These are phyloP conservation scores for Centrocercus urophasianus DNA, from an alignment of 2,113 vertebrate genomes.

Conservation along the genomic window DNA sequence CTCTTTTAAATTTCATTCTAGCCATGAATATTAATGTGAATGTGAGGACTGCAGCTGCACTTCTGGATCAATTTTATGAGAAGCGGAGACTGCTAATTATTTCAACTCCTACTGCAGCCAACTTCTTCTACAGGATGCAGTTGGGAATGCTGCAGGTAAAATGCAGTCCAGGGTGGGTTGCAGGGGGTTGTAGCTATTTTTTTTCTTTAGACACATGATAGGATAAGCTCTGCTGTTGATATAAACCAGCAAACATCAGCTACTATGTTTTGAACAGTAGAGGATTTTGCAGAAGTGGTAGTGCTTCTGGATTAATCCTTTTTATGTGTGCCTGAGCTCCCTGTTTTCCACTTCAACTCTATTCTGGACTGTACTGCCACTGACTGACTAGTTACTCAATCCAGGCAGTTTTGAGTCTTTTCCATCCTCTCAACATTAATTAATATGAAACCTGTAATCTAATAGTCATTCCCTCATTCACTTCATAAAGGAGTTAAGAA, in stretches of 20 bases:
- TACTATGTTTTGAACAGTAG: background rate
- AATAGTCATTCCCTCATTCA: background rate
- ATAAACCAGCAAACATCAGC: background rate
- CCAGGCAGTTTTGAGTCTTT: background rate
- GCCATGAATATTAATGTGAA: conserved; percentile 96
- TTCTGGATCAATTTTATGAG: conserved; percentile 98
- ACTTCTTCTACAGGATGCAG: conserved; percentile 95
- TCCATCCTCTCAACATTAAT: background rate
- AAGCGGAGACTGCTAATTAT: conserved; percentile 93
- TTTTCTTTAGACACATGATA: background rate
- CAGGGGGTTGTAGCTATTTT: background rate
- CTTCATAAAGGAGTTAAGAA: background rate
- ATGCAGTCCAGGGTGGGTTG: background rate
- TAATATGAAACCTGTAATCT: background rate
- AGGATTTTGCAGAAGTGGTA: background rate
- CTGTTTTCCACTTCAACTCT: background rate
- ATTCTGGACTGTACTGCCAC: background rate
- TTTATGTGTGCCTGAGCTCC: background rate
- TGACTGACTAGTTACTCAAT: background rate
- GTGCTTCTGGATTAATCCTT: background rate
- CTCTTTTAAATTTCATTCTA: conserved; percentile 68
- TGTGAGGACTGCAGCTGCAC: conserved; percentile 89
- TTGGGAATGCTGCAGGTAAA: conserved; percentile 94
- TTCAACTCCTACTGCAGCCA: conserved; percentile 93
- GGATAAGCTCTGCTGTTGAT: background rate